A percentile compares a stretch with the other conserved stretches of the same genome.
phyloP scores from a whole-genome alignment of 2,113 vertebrate species.

The Petroica traversi region DNA sequence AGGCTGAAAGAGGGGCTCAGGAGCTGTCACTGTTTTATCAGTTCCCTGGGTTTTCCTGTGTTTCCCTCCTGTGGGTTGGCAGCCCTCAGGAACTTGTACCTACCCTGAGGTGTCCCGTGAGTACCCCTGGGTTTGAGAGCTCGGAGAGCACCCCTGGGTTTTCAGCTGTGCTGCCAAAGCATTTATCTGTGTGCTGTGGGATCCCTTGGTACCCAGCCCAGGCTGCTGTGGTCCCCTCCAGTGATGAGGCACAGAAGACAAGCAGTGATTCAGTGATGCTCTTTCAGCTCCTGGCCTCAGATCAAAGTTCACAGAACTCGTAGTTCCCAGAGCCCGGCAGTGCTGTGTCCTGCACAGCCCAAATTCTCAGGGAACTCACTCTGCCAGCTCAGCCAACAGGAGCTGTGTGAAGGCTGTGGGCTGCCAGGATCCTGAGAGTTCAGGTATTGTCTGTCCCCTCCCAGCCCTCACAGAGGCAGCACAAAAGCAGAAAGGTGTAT shows the following conservation, averaged over 20 bases:
- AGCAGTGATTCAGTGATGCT: not conserved
- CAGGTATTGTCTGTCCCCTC: not conserved
- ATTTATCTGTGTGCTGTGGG: fast-evolving
- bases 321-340: fast-evolving
- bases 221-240: fast-evolving
- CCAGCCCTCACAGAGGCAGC: not conserved
- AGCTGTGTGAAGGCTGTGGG: slow-evolving; percentile 4
- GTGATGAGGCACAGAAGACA: fast-evolving
- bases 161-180: not conserved
- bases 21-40: not conserved
- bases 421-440: not conserved
- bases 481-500: not conserved
- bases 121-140: not conserved
- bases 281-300: not conserved
- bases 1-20: fast-evolving
- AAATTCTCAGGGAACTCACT: not conserved
- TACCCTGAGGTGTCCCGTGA: not conserved
- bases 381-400: not conserved
- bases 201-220: not conserved
- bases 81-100: not conserved
- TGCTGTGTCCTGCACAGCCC: not conserved
- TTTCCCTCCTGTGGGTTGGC: not conserved
- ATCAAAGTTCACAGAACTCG: fast-evolving
- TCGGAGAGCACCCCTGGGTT: not conserved
- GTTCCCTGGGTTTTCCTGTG: not conserved